These are phyloP conservation scores for Corythaixoides concolor DNA, from an alignment of 2,113 vertebrate species.

Conservation along the genomic window DNA sequence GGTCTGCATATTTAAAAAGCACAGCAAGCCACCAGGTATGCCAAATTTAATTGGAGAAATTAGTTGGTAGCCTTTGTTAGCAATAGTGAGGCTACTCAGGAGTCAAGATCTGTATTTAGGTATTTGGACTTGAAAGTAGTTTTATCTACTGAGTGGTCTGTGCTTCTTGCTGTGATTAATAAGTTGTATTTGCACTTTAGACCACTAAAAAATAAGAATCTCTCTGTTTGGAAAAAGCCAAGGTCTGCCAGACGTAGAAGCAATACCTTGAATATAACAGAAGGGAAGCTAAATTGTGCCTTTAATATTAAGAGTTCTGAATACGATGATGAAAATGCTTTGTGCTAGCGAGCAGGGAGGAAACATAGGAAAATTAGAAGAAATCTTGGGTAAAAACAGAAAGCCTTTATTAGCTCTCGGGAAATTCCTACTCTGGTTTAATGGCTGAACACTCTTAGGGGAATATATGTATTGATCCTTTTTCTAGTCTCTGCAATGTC, in stretches of 20 bases:
- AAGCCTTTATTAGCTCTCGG: background rate
- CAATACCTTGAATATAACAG: background rate
- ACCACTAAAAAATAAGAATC: background rate
- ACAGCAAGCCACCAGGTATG: background rate
- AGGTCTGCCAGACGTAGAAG: background rate
- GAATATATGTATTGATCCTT: background rate
- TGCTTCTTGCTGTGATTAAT: background rate
- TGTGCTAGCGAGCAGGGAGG: background rate
- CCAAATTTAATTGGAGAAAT: background rate
- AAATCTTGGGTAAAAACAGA: background rate
- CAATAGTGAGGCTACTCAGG: background rate
- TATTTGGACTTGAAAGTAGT: background rate
- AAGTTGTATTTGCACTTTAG: background rate
- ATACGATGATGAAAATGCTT: background rate
- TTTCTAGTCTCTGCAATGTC: conserved; percentile 22
- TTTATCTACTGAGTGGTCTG: background rate
- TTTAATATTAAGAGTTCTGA: background rate
- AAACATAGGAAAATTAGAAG: conserved; percentile 23
- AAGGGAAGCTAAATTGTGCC: background rate
- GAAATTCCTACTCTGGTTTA: conserved; percentile 24
- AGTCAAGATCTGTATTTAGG: background rate
- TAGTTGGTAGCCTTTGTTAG: background rate
- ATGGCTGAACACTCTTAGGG: background rate
- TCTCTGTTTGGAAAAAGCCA: background rate
- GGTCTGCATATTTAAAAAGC: background rate